A percentile compares a stretch with the other conserved stretches of the same genome.
Conservation (phyloP, 2,797 vertebrate species). For the Scleropages formosus region DNA sequence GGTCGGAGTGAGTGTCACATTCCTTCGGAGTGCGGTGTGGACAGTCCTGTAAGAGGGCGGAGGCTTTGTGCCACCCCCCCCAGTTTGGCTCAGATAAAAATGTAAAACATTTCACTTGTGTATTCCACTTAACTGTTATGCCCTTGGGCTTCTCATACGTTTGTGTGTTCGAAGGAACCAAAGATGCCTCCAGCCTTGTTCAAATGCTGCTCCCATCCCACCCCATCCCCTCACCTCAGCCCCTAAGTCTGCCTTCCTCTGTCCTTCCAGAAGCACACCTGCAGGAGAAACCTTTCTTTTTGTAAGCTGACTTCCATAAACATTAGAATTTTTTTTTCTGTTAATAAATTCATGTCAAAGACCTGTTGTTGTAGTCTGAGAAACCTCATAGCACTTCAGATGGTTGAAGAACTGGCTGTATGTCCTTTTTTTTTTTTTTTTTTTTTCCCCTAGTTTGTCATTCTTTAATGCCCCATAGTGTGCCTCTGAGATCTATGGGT, state of each 20-base stretch:
- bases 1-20: background rate
- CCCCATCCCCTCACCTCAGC: too few species aligned
- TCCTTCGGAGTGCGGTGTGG: background rate
- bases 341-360: background rate
- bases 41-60: background rate
- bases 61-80: background rate
- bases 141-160: slow-evolving; percentile 80
- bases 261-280: slow-evolving; percentile 89
- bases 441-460: slow-evolving; percentile 60
- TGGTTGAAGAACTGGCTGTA: slow-evolving; percentile 73
- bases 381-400: slow-evolving; percentile 6
- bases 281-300: slow-evolving; percentile 84
- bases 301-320: slow-evolving; percentile 28
- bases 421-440: slow-evolving; percentile 61
- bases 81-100: background rate
- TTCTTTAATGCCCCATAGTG: slow-evolving; percentile 85
- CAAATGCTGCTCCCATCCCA: slow-evolving; percentile 84
- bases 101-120: slow-evolving; percentile 43
- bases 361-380: background rate
- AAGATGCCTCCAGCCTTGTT: slow-evolving; percentile 98
- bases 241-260: slow-evolving; percentile 87
- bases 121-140: slow-evolving; percentile 47
- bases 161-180: slow-evolving; percentile 92
- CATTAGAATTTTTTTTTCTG: background rate
- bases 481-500: slow-evolving; percentile 99